phyloP scores from a whole-genome alignment of 2,113 vertebrate genomes.

The Platanista minor region DNA sequence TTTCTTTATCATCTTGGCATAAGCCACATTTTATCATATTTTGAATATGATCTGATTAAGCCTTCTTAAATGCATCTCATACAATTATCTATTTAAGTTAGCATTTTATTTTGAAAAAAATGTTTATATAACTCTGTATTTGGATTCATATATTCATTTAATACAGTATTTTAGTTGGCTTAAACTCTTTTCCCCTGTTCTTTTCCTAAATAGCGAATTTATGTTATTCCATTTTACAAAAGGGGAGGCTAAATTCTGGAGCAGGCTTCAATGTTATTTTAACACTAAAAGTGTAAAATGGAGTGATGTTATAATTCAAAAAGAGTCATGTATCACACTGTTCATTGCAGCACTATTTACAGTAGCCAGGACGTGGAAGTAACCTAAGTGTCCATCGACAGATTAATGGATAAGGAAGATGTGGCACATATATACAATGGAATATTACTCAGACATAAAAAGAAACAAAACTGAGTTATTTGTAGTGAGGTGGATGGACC shows the following conservation, averaged over 20 bases:
- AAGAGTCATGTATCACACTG: too few relatives aligned
- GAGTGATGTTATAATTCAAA: background rate
- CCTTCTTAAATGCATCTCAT: background rate
- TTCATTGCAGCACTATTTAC: too few relatives aligned
- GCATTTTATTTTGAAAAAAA: slow-evolving; percentile 13
- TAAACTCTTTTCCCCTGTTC: background rate
- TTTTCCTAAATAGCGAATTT: background rate
- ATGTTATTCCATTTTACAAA: background rate
- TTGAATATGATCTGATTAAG: background rate
- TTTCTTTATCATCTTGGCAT: slow-evolving; percentile 51
- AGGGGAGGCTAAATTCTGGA: background rate
- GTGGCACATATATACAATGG: too few relatives aligned
- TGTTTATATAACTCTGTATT: slow-evolving; percentile 20
- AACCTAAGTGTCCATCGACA: too few relatives aligned
- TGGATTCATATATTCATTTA: slow-evolving; percentile 15
- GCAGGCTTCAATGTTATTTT: background rate
- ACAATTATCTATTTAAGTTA: background rate
- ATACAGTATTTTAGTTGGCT: background rate
- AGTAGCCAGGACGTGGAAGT: too few relatives aligned
- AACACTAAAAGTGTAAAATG: background rate
- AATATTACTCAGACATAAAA: too few relatives aligned
- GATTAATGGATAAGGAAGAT: too few relatives aligned
- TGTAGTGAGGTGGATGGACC: too few relatives aligned
- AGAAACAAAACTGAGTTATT: too few relatives aligned
- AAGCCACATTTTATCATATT: background rate